phyloP scores from a whole-genome alignment of 2,113 vertebrate species.

The Neodontobutis hainanensis region DNA sequence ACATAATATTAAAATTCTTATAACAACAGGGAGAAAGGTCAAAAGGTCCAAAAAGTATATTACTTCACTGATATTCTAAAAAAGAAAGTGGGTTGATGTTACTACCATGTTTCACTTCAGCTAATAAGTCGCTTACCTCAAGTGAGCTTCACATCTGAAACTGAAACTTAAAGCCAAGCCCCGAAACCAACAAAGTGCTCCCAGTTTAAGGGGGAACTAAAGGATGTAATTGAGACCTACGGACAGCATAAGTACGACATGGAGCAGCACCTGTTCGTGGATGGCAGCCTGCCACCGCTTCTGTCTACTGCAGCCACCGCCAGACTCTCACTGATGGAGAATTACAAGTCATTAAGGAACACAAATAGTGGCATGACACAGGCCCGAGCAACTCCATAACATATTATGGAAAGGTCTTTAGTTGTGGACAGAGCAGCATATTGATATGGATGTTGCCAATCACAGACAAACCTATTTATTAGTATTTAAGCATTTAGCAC shows the following conservation, averaged over 20 bases:
- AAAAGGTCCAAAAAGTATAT: too few species aligned
- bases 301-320: conserved; percentile 72
- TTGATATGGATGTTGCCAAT: too few species aligned
- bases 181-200: conserved; percentile 28
- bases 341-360: conserved; percentile 81
- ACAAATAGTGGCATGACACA: conserved; percentile 73
- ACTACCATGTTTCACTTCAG: too few species aligned
- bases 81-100: too few species aligned
- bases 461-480: too few species aligned
- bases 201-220: conserved; percentile 56
- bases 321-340: conserved; percentile 75
- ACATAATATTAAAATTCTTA: too few species aligned
- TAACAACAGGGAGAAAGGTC: too few species aligned
- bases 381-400: conserved; percentile 54
- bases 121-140: too few species aligned
- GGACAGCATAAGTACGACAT: conserved; percentile 69
- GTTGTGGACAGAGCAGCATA: conserved; percentile 23
- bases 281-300: conserved; percentile 74
- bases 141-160: conserved; percentile 9
- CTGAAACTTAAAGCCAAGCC: conserved; percentile 24
- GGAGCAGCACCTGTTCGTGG: conserved; percentile 73
- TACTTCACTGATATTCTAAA: too few species aligned
- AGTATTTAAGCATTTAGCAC: too few species aligned
- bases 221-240: conserved; percentile 69
- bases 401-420: conserved; percentile 46